Evolutionary conservation across 92 coral and sea anemone species (phyloP).

Genomic region (Palythoa grandis): DNA sequence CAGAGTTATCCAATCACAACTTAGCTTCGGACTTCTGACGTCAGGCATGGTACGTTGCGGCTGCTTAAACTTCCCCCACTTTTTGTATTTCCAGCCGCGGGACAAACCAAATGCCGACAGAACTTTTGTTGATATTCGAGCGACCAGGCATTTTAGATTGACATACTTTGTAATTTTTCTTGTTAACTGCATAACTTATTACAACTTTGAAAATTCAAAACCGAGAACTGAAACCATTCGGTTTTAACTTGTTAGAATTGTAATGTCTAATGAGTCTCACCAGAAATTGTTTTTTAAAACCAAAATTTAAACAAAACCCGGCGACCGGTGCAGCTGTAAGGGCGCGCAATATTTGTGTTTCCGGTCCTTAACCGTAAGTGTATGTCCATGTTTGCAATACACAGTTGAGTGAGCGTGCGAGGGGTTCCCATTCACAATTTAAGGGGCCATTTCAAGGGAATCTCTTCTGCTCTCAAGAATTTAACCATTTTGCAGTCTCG

Average conservation of each 20-base stretch:
- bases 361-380: neutral
- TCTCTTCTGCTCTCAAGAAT: neutral
- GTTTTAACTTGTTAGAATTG: no score
- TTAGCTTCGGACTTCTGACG: neutral
- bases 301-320: neutral
- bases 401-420: neutral
- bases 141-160: neutral
- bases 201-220: neutral
- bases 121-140: no score
- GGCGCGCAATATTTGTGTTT: neutral
- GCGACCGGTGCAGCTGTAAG: neutral
- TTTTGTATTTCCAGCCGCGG: neutral
- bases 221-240: neutral
- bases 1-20: neutral
- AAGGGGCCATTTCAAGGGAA: neutral
- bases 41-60: neutral
- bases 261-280: no score
- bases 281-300: neutral
- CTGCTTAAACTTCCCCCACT: no score
- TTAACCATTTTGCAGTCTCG: neutral
- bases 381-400: neutral
- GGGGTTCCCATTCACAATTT: neutral
- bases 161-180: neutral
- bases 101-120: neutral
- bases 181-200: neutral